Percentiles rank a stretch among this genome's conserved stretches.
phyloP scores from a whole-genome alignment of 2,888 invertebrate species.

The Drosophila fungiperda region DNA sequence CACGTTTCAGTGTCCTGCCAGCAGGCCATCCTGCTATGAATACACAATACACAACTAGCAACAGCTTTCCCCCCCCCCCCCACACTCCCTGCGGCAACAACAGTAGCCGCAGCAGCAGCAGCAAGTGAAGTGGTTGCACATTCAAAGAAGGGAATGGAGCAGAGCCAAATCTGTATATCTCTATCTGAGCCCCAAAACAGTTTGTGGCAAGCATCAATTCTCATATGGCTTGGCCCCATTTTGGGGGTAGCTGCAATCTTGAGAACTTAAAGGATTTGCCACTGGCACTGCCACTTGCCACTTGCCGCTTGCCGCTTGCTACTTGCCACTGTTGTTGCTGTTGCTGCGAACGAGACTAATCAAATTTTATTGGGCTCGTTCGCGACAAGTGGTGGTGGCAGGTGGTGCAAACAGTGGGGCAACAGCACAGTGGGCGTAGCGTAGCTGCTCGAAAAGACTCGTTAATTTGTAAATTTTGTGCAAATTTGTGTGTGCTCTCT shows the following conservation, averaged over 20 bases:
- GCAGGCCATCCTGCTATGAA: constrained; percentile 59
- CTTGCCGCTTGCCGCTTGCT: background rate
- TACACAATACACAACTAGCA: constrained; percentile 59
- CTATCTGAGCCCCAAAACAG: constrained; percentile 30
- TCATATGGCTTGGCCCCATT: constrained; percentile 53
- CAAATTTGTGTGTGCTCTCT: constrained; percentile 23
- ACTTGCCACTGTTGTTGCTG: background rate
- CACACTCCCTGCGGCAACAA: background rate
- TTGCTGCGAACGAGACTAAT: constrained; percentile 50
- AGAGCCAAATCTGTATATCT: constrained; percentile 22
- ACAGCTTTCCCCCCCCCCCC: background rate
- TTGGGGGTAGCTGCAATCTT: constrained; percentile 28
- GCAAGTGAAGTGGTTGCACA: constrained; percentile 8
- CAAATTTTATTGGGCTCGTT: constrained; percentile 70
- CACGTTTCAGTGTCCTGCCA: constrained; percentile 53
- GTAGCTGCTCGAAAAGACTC: constrained; percentile 10
- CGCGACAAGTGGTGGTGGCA: constrained; percentile 40
- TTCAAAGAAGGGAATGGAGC: background rate
- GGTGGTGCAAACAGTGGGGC: background rate
- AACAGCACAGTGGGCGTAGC: constrained; percentile 13
- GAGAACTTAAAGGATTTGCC: constrained; percentile 44
- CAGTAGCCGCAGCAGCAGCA: background rate
- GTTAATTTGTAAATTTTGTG: constrained; percentile 7
- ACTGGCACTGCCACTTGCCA: background rate
- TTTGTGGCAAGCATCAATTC: constrained; percentile 55